Conservation (phyloP, 2,797 vertebrate species). For the Catamblyrhynchus diadema region DNA sequence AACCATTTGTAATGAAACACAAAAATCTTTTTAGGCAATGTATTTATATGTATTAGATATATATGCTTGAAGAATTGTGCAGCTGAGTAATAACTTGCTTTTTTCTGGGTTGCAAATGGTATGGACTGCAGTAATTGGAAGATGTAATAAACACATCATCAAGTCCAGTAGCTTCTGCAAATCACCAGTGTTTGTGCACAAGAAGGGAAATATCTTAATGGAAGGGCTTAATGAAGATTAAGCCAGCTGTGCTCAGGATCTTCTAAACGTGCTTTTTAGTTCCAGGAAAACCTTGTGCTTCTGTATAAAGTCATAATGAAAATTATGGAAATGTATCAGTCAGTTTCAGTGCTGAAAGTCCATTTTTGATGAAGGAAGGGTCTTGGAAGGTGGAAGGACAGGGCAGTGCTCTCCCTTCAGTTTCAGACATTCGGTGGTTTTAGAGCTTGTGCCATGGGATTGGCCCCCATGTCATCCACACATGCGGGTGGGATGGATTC, state of each 20-base stretch:
- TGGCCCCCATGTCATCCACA: rapidly evolving
- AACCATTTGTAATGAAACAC: neutral
- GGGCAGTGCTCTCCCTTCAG: neutral
- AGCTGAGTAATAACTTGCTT: neutral
- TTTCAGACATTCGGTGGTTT: neutral
- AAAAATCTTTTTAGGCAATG: neutral
- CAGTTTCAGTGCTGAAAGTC: neutral
- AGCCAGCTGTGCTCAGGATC: neutral
- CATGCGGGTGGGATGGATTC: rapidly evolving
- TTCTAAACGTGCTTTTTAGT: neutral
- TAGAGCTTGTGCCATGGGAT: neutral
- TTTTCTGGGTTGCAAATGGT: neutral
- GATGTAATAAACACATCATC: neutral
- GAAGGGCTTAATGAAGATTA: neutral
- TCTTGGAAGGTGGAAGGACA: neutral
- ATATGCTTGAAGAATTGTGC: neutral
- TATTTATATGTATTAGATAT: neutral
- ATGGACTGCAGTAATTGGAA: neutral
- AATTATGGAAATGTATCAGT: neutral
- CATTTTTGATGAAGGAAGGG: neutral
- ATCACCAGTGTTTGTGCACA: neutral
- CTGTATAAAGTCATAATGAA: neutral
- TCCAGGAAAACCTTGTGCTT: neutral
- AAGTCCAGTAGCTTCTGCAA: neutral
- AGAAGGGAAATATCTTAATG: neutral